Evolutionary conservation across 2,797 vertebrate genomes (phyloP), one percentile per base, ranked within the genome.

Genomic region (Artibeus lituratus): DNA sequence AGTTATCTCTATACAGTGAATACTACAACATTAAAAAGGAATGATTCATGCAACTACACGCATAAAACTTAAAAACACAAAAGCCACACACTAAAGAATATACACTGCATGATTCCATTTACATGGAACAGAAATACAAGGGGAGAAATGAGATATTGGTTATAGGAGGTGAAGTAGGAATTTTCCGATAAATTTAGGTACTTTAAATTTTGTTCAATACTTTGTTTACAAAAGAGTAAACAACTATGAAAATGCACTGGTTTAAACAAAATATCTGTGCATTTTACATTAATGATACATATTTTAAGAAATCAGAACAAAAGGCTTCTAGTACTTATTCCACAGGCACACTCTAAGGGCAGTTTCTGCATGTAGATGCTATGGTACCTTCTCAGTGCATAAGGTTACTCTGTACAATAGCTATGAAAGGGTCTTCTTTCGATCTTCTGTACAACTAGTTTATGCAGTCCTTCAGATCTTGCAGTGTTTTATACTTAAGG

Each of bases 11-110:
- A 90, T 49, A 67, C 21, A 90, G 67, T 3, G 14, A 39, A 86
- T 53, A 65, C 29, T 42, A 37, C 24, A 55, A 51, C 12, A 37
- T 70, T 51, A 73, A 90, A 83, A 87, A 94, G n/a, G 24, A 91
- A 65, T 1, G n/a, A 77, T 42, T 22, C 24, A 91, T 1, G 2
- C 2, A 82, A 67, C 24, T 78, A 91, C 10, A 26, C 7, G 3
- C 19, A 91, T 70, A 37, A 94, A 96, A 84, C 22, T 92, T 44
- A 90, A 70, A 89, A 80, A 53, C 22, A 85, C 82, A 95, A 65
- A 42, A 42, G 47, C 2, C 35, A 87, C 35, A 87, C 42, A 94
- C 4, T 49, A 73, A 65, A 67, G 37, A 70, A 80, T 81, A 85
- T 2, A 55, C 0, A 39, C 16, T 53, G 7, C 35, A 78, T 81